Evolutionary conservation across 2,888 invertebrate species (phyloP), one percentile per base, ranked within the genome.

Genomic region (Drosophila pseudotakahashii): DNA sequence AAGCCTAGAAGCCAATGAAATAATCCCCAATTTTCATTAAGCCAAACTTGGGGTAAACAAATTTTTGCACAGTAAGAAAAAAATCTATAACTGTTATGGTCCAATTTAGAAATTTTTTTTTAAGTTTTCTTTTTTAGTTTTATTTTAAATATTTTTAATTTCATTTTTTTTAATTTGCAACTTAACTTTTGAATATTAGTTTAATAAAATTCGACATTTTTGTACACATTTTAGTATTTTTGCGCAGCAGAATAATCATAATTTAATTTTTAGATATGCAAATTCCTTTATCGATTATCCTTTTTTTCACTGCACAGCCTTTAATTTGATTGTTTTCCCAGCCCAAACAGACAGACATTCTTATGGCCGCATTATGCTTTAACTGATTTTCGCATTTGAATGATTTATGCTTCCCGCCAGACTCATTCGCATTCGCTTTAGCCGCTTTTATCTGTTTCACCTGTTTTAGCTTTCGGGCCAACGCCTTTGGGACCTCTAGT

Each of bases 371-470:
- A 74, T 79, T 79, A 78, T 78, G 80, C 77, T 82, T 86, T 86
- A 84, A 88, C 86, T 86, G 83, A 80, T 86, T 88, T 87, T 73
- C 76, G 63, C 77, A 80, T 86, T 86, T 76, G 62, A 78, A 83
- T 84, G 84, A 84, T 84, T 86, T 86, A 84, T 88, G 77, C 77
- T 73, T 73, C 86, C 88, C 88, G 60, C 39, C 80, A 73, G 83
- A 83, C 80, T 82, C 83, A 72, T 88, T 84, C 79, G 71, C 75
- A 77, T 78, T 69, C 60, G 44, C 73, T 59, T 53, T 14, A 51
- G 64, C 59, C 55, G 69, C 63, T 9, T 42, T 39, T 39, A 72
- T 63, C 71, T 71, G 72, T 48, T 52, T 53, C 11, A 59, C 67
- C 61, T 63, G 69, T 61, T 13, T 42, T 19, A 73, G 73, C 72